Evolutionary conservation across 2,113 vertebrate genomes (phyloP).

Genomic region (Serinus canaria): DNA sequence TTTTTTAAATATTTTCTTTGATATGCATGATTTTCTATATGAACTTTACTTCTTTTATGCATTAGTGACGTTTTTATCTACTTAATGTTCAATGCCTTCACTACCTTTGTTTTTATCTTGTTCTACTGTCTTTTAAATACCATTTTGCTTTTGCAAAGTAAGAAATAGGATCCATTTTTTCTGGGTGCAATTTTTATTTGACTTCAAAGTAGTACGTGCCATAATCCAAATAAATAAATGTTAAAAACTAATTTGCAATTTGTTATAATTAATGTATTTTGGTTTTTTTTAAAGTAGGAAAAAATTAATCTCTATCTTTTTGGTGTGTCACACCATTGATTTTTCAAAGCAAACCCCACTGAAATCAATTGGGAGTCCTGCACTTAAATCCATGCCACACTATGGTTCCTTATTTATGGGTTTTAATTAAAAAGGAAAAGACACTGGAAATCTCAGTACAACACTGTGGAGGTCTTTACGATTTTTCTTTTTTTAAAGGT

Average conservation of each 20-base stretch:
- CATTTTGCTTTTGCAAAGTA: neutral
- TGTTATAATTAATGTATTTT: neutral
- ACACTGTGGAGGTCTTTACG: neutral
- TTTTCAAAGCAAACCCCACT: neutral
- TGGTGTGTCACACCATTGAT: neutral
- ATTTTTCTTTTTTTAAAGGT: neutral
- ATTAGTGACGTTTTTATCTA: neutral
- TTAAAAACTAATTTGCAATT: neutral
- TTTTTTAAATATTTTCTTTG: neutral
- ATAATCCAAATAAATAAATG: neutral
- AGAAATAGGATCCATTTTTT: neutral
- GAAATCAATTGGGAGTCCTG: neutral
- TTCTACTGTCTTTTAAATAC: neutral
- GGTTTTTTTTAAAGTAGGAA: neutral
- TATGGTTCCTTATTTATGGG: neutral
- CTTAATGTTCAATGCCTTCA: neutral
- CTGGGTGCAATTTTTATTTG: neutral
- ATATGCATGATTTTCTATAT: neutral
- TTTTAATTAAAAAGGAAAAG: neutral
- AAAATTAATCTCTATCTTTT: neutral
- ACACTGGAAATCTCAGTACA: neutral
- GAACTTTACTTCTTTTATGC: neutral
- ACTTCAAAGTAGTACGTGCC: neutral
- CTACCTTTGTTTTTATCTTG: neutral
- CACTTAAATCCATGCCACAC: neutral